A percentile compares a stretch with the other conserved stretches of the same genome.
Evolutionary conservation across 2,797 vertebrate species (phyloP).

Genomic region (Alcedo quadribrachys): DNA sequence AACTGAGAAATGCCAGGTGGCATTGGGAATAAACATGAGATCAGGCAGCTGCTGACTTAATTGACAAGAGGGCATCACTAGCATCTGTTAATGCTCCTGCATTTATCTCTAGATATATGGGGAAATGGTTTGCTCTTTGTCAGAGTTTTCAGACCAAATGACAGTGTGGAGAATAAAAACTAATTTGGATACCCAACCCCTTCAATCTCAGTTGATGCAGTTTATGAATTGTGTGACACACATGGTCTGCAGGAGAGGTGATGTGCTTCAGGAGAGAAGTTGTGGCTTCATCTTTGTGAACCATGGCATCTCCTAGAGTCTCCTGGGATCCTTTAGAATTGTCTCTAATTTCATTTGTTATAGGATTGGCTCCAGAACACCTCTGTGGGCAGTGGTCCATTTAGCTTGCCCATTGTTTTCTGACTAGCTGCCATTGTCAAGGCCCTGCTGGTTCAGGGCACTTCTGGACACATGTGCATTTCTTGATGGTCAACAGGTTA

Average conservation of each 20-base stretch:
- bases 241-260: not conserved
- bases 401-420: not conserved
- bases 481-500: rapidly evolving
- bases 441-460: not conserved
- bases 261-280: not conserved
- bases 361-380: rapidly evolving
- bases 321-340: rapidly evolving
- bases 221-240: rapidly evolving
- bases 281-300: not conserved
- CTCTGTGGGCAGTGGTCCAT: not conserved
- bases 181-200: not conserved
- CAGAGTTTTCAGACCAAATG: not conserved
- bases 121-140: not conserved
- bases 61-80: not conserved
- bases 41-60: conserved; percentile 50
- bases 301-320: not conserved
- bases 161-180: not conserved
- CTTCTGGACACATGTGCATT: rapidly evolving
- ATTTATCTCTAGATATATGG: not conserved
- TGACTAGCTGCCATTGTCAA: not conserved
- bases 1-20: conserved; percentile 55
- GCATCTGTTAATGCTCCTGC: conserved; percentile 7
- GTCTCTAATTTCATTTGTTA: not conserved
- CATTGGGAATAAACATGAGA: conserved; percentile 34
- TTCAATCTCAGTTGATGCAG: not conserved